These are phyloP conservation scores for Neelides folsomi DNA, from an alignment of 2,888 invertebrate species.

Conservation along the genomic window DNA sequence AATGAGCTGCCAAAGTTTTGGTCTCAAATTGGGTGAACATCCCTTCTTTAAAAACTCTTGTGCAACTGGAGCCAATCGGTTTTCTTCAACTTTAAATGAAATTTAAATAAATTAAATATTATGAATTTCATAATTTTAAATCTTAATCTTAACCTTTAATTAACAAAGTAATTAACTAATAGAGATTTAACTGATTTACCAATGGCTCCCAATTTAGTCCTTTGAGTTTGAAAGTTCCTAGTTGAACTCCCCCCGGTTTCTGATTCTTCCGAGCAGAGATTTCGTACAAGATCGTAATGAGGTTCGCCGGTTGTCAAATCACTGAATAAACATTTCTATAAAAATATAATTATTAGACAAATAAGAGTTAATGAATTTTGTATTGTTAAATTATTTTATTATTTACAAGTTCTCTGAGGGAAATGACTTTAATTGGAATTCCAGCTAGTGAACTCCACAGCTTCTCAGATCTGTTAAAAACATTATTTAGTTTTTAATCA, in stretches of 20 bases:
- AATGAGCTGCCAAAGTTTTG: slow-evolving; percentile 72
- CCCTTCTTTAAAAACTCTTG: slow-evolving; percentile 82
- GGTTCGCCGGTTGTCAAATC: slow-evolving; percentile 65
- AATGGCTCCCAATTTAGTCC: slow-evolving; percentile 59
- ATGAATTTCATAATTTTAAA: background rate
- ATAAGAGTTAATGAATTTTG: background rate
- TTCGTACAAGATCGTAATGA: slow-evolving; percentile 38
- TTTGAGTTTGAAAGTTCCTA: slow-evolving; percentile 38
- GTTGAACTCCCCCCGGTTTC: slow-evolving; percentile 19
- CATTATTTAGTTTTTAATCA: background rate
- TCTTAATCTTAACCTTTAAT: background rate
- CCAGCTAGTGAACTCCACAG: slow-evolving; percentile 52
- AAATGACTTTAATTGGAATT: slow-evolving; percentile 71
- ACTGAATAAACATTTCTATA: slow-evolving; percentile 53
- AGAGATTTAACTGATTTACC: slow-evolving; percentile 31
- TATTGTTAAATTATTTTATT: no score
- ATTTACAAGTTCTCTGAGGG: slow-evolving; percentile 64
- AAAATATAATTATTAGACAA: slow-evolving; percentile 22
- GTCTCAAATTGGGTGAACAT: slow-evolving; percentile 65
- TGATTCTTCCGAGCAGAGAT: slow-evolving; percentile 20
- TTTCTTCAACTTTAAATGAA: slow-evolving; percentile 14
- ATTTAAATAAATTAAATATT: background rate
- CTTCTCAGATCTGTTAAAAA: slow-evolving; percentile 21
- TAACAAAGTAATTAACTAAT: background rate
- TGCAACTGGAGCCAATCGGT: slow-evolving; percentile 55